Conservation (phyloP, 2,888 invertebrate species). For the Keiferia lycopersicella region DNA sequence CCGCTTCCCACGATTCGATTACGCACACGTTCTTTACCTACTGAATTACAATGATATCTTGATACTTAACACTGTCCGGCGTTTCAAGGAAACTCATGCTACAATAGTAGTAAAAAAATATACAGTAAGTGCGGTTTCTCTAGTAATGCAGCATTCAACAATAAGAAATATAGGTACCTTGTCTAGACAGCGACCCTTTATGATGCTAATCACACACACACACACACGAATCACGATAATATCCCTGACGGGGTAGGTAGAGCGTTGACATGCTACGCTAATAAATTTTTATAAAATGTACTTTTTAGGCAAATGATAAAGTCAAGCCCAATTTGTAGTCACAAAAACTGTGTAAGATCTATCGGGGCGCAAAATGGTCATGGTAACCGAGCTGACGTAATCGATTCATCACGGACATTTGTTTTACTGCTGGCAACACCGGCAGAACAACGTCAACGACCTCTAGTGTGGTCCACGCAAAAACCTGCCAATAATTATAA, state of each 20-base stretch:
- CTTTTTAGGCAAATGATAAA: no score
- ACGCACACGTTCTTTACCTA: conserved; percentile 30
- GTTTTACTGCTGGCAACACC: conserved; percentile 57
- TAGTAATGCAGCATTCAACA: no score
- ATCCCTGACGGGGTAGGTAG: no score
- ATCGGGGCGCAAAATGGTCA: conserved; percentile 19
- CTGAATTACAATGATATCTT: conserved; percentile 24
- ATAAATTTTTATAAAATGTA: no score
- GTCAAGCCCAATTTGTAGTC: not conserved
- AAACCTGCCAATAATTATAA: conserved; percentile 51
- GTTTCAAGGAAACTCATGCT: not conserved
- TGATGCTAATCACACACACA: no score
- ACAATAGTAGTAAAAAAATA: no score
- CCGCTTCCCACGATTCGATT: conserved; percentile 41
- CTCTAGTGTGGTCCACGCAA: conserved; percentile 50
- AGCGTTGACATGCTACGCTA: no score
- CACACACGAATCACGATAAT: no score
- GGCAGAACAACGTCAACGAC: conserved; percentile 63
- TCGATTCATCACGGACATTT: conserved; percentile 53
- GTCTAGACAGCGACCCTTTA: no score
- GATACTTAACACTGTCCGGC: conserved; percentile 6
- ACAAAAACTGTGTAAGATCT: conserved; percentile 8
- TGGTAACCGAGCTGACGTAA: conserved; percentile 46
- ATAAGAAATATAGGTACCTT: no score
- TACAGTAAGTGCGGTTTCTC: no score